Conservation (phyloP, 1,140 invertebrate genomes). For the Drosophila tristis region DNA sequence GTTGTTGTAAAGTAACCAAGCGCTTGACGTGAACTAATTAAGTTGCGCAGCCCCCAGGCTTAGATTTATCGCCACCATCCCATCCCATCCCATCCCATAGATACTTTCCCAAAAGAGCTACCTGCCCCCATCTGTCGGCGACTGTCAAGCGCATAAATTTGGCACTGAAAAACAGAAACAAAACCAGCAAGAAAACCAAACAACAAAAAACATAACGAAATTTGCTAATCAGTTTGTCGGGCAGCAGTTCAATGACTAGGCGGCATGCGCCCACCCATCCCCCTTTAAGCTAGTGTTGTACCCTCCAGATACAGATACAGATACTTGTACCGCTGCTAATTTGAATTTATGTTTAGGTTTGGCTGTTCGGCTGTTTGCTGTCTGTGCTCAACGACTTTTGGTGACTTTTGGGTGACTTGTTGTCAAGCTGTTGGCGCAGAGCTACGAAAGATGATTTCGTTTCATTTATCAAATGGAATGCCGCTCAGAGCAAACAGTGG, state of each 20-base stretch:
- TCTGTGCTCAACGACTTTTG: not conserved
- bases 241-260: slow-evolving; percentile 63
- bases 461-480: slow-evolving; percentile 42
- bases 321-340: slow-evolving; percentile 13
- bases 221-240: slow-evolving; percentile 51
- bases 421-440: slow-evolving; percentile 31
- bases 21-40: slow-evolving; percentile 75
- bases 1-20: slow-evolving; percentile 40
- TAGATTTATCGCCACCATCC: slow-evolving; percentile 65
- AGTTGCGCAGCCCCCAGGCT: slow-evolving; percentile 62
- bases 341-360: slow-evolving; percentile 26
- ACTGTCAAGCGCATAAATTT: slow-evolving; percentile 63
- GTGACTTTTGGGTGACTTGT: slow-evolving; percentile 42
- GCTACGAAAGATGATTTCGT: slow-evolving; percentile 28
- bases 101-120: slow-evolving; percentile 56
- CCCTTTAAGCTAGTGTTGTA: slow-evolving; percentile 1
- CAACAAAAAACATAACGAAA: slow-evolving; percentile 13
- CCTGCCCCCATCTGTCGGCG: slow-evolving; percentile 53
- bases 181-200: not conserved
- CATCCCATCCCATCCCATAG: slow-evolving; percentile 15
- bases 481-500: slow-evolving; percentile 6
- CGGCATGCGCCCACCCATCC: slow-evolving; percentile 7
- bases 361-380: not conserved
- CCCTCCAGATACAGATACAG: slow-evolving; percentile 1
- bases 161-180: slow-evolving; percentile 8